Conservation (phyloP, 1,140 invertebrate genomes). For the Drosophila melanogaster region DNA sequence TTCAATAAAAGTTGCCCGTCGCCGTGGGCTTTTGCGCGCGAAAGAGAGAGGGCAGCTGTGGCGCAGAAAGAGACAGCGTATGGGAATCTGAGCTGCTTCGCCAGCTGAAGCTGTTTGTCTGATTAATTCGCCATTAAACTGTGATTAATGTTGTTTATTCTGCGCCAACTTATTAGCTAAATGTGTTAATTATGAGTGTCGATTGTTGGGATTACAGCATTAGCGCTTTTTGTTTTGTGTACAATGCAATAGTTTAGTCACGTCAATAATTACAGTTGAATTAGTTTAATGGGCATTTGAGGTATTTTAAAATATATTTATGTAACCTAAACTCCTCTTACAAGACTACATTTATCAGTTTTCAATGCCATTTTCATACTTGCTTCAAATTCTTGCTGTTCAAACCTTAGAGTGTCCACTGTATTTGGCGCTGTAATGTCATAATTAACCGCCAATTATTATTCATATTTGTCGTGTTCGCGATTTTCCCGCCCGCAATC, state of each 20-base stretch:
- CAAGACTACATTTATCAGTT: too few relatives aligned
- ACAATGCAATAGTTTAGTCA: conserved; percentile 10
- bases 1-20: conserved; percentile 72
- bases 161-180: conserved; percentile 78
- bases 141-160: conserved; percentile 82
- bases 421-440: conserved; percentile 13
- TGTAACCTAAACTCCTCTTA: too few relatives aligned
- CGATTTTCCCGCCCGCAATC: conserved; percentile 24
- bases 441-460: conserved; percentile 48
- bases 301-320: neutral
- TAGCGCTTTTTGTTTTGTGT: neutral
- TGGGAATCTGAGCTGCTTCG: conserved; percentile 6
- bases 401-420: neutral
- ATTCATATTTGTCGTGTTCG: conserved; percentile 39
- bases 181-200: conserved; percentile 80
- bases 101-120: conserved; percentile 61
- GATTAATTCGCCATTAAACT: conserved; percentile 77
- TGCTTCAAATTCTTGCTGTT: too few relatives aligned
- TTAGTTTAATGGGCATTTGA: neutral
- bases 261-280: conserved; percentile 13
- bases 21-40: conserved; percentile 14
- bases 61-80: neutral
- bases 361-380: too few relatives aligned
- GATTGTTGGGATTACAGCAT: conserved; percentile 57
- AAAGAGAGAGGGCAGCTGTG: neutral